Conservation (phyloP, 2,797 vertebrate genomes). For the Xenops minutus region DNA sequence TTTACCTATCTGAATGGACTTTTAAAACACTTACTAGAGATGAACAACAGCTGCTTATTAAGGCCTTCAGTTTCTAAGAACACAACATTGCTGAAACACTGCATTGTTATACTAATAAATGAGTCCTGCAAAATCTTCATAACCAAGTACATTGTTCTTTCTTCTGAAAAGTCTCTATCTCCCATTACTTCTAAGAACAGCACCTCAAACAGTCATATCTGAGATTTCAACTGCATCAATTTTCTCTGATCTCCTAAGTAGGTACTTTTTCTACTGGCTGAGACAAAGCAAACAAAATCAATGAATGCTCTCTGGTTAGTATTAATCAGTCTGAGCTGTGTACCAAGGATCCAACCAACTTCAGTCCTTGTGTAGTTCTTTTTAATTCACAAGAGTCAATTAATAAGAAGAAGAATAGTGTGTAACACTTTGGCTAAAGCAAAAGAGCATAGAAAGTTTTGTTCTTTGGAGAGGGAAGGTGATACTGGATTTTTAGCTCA, state of each 20-base stretch:
- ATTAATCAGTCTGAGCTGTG: not conserved
- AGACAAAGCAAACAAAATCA: slow-evolving; percentile 7
- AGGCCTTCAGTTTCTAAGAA: not conserved
- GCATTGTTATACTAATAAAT: rapidly evolving
- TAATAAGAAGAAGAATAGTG: not conserved
- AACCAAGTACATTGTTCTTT: not conserved
- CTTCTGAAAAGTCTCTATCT: not conserved
- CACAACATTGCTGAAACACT: not conserved
- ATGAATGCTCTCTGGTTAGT: not conserved
- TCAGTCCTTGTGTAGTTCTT: not conserved
- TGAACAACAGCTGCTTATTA: not conserved
- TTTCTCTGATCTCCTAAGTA: not conserved
- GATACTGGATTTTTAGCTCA: not conserved
- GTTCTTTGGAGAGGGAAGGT: not conserved
- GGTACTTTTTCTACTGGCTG: not conserved
- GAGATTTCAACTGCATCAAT: not conserved
- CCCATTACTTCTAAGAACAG: not conserved
- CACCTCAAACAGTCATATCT: not conserved
- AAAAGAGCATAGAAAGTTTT: not conserved
- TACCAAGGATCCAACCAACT: not conserved
- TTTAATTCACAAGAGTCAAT: not conserved
- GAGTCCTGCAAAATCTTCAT: not conserved
- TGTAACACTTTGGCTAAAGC: not conserved
- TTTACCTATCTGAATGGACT: not conserved
- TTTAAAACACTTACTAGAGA: not conserved